These are phyloP conservation scores for Incurvaria masculella DNA, from an alignment of 2,888 invertebrate genomes.

Conservation along the genomic window DNA sequence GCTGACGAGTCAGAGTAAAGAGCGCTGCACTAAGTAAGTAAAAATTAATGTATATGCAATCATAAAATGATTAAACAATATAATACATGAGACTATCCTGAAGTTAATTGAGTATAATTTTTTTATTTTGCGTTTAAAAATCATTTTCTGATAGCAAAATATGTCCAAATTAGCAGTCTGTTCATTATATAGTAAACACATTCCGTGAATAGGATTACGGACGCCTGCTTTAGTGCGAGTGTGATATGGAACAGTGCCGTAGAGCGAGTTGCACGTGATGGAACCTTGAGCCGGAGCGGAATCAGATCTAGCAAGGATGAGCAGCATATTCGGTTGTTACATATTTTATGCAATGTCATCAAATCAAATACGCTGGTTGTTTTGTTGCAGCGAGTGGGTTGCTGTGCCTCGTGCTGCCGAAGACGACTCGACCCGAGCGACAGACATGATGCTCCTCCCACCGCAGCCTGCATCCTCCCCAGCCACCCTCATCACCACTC, in stretches of 20 bases:
- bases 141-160: too few relatives aligned
- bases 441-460: conserved; percentile 24
- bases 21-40: background rate
- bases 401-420: conserved; percentile 52
- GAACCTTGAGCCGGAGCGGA: background rate
- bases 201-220: too few relatives aligned
- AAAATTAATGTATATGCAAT: background rate
- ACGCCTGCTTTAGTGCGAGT: too few relatives aligned
- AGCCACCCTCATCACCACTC: background rate
- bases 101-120: background rate
- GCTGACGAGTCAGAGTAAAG: background rate
- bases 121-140: conserved; percentile 5
- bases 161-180: too few relatives aligned
- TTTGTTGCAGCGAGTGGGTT: conserved; percentile 53
- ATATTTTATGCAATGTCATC: too few relatives aligned
- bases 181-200: too few relatives aligned
- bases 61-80: background rate
- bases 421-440: conserved; percentile 48
- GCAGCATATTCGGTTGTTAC: too few relatives aligned
- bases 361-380: too few relatives aligned
- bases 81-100: background rate
- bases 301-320: too few relatives aligned
- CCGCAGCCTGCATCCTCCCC: conserved; percentile 16
- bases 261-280: too few relatives aligned
- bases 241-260: background rate